Evolutionary conservation across 30 jellyfish, hydroid and myxozoan genomes (phyloP).

Genomic region (Catostylus mosaicus): DNA sequence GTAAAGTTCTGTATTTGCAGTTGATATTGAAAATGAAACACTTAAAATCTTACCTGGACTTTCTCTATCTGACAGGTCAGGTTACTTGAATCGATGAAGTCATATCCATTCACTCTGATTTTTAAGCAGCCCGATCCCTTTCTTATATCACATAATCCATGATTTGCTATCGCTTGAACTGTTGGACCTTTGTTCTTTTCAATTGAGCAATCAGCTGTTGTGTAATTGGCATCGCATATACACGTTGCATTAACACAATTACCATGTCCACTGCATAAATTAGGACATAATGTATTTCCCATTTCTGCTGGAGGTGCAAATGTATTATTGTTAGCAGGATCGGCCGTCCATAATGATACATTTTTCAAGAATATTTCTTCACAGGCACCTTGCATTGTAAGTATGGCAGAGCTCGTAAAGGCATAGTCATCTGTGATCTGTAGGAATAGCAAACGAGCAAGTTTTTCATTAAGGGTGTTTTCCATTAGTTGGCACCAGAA

Average conservation of each 20-base stretch:
- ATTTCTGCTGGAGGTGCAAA: conserved; percentile 79
- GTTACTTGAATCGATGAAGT: conserved; percentile 72
- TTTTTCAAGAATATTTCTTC: conserved; percentile 72
- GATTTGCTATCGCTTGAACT: conserved; percentile 41
- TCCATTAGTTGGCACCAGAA: too few species aligned
- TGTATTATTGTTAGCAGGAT: conserved; percentile 59
- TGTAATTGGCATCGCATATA: conserved; percentile 67
- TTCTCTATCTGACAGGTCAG: conserved; percentile 58
- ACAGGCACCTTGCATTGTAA: conserved; percentile 75
- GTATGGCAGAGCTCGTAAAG: conserved; percentile 46
- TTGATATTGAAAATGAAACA: too few species aligned
- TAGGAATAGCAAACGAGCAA: too few species aligned
- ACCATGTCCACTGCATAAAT: conserved; percentile 87
- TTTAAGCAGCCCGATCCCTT: conserved; percentile 72
- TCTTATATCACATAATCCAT: conserved; percentile 84
- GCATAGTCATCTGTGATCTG: conserved; percentile 65
- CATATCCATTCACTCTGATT: conserved; percentile 75
- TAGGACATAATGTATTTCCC: conserved; percentile 85
- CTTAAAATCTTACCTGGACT: conserved; percentile 55
- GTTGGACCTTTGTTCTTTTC: conserved; percentile 72
- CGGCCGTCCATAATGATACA: conserved; percentile 55
- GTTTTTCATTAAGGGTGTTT: too few species aligned
- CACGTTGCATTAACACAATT: conserved; percentile 86
- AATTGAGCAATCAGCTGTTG: conserved; percentile 87
- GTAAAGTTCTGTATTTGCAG: too few species aligned